Conservation (phyloP, 1,140 invertebrate genomes). For the Formica exsecta region DNA sequence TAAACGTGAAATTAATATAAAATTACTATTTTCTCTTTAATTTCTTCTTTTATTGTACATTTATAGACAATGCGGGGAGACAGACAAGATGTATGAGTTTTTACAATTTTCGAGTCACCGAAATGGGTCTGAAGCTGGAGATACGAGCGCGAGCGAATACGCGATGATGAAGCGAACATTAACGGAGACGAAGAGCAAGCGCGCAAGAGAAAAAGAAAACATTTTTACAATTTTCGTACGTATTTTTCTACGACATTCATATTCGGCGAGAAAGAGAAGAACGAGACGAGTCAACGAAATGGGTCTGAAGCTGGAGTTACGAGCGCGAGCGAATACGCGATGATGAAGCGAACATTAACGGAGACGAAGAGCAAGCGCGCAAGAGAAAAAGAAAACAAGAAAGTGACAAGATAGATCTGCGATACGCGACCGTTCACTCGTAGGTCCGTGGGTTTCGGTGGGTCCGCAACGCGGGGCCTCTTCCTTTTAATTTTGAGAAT, state of each 20-base stretch:
- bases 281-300: not conserved
- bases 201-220: conserved; percentile 46
- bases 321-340: conserved; percentile 14
- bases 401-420: not conserved
- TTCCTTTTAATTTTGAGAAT: conserved; percentile 85
- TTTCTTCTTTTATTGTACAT: not conserved
- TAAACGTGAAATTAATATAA: not conserved
- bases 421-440: conserved; percentile 44
- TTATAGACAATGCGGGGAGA: not conserved
- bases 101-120: conserved; percentile 9
- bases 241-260: not conserved
- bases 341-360: conserved; percentile 61
- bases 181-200: conserved; percentile 52
- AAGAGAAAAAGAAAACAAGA: conserved; percentile 62
- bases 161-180: conserved; percentile 58
- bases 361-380: conserved; percentile 40
- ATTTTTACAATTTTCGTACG: conserved; percentile 56
- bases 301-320: conserved; percentile 27
- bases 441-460: conserved; percentile 49
- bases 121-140: conserved; percentile 24
- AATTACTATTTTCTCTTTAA: not conserved
- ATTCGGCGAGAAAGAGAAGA: not conserved
- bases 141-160: conserved; percentile 6
- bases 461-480: conserved; percentile 33
- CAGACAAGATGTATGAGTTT: not conserved